Conservation (phyloP, 2,888 invertebrate genomes). For the Eledona agricola region DNA sequence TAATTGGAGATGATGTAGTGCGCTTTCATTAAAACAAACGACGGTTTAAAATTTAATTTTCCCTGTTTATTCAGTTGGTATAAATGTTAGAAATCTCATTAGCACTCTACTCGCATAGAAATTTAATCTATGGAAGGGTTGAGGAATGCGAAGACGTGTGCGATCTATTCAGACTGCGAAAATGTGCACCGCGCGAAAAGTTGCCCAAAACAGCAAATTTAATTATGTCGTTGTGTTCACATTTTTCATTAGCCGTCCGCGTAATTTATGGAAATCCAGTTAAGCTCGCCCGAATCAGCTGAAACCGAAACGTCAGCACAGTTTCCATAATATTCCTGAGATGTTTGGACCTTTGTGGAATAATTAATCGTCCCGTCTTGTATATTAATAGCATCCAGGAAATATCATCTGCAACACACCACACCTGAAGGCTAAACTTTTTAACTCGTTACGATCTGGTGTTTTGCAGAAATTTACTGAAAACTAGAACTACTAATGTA, state of each 20-base stretch:
- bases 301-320: slow-evolving; percentile 2
- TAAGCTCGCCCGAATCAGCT: slow-evolving; percentile 7
- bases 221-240: no score
- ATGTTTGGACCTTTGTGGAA: slow-evolving; percentile 12
- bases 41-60: no score
- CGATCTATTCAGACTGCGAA: no score
- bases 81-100: no score
- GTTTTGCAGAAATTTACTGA: slow-evolving; percentile 22
- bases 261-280: slow-evolving; percentile 16
- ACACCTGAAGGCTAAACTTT: slow-evolving; percentile 21
- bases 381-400: slow-evolving; percentile 15
- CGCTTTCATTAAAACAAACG: no score
- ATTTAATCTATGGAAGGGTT: no score
- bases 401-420: slow-evolving; percentile 16
- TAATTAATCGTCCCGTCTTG: slow-evolving; percentile 15
- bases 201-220: no score
- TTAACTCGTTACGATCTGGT: slow-evolving; percentile 7
- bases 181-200: no score
- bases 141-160: no score
- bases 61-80: no score
- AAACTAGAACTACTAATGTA: slow-evolving; percentile 25
- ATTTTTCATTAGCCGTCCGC: slow-evolving; percentile 5
- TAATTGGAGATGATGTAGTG: no score
- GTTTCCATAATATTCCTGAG: slow-evolving; percentile 11
- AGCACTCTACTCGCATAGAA: no score